Conservation (phyloP, 2,113 vertebrate species). For the Muscicapa adusta region DNA sequence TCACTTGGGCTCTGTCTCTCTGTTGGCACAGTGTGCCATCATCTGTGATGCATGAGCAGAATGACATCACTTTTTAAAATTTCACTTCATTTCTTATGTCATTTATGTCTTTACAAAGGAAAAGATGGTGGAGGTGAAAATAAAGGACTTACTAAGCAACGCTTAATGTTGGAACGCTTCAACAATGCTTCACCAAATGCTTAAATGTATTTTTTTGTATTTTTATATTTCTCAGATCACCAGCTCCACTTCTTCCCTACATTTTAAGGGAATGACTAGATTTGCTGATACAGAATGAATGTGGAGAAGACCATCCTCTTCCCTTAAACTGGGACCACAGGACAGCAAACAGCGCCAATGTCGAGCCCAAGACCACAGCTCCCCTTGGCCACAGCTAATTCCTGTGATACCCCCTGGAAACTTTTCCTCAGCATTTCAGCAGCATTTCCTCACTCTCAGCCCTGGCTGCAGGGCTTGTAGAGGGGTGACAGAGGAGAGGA, state of each 20-base stretch:
- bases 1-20: not conserved
- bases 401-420: not conserved
- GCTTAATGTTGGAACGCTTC: not conserved
- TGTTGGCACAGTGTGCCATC: not conserved
- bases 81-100: not conserved
- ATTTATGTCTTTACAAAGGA: not conserved
- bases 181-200: not conserved
- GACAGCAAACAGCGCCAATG: not conserved
- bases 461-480: not conserved
- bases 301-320: not conserved
- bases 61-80: too few relatives aligned
- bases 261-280: not conserved
- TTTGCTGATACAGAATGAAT: not conserved
- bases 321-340: not conserved
- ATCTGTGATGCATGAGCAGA: not conserved
- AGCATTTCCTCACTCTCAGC: not conserved
- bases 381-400: not conserved
- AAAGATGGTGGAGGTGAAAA: not conserved
- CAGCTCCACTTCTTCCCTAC: not conserved
- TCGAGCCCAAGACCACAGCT: not conserved
- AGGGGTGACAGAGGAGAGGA: too few relatives aligned
- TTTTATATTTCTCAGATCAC: not conserved
- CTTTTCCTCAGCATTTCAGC: fast-evolving
- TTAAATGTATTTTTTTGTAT: not conserved
- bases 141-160: not conserved